Base-by-base conservation (phyloP, 2,797 vertebrate species). In the Poeciliopsis paucimaculata region DNA sequence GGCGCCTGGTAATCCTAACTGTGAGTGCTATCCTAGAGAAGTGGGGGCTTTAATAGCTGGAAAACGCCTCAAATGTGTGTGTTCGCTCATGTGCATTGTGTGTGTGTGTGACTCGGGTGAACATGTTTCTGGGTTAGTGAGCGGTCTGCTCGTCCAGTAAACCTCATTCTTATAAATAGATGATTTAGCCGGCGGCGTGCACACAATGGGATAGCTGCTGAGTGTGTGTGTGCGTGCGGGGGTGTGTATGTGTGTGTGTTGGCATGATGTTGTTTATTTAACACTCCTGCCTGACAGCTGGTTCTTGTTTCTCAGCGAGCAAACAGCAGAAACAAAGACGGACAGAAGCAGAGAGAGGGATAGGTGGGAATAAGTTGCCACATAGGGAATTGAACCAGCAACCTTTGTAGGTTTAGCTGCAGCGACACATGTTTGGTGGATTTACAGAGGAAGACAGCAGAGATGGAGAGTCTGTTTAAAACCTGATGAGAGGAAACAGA, bases 261-360 rank as follows among this genome's bases (percentile, higher is more conserved):
- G 91, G 89, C 89, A 86, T 80, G 80, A 77, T 87, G 90, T 88
- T 92, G 91, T 94, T 94, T 92, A 88, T 84, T 89, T 89, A 90
- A 87, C 85, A 95, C 96, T 96, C 73, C 96, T 96, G 96, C 95
- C 96, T 96, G 96, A 96, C 97, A 98, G 97, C 97, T 98, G 97
- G 97, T 98, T 97, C 96, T 97, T 96, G 96, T 97, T 94, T 91
- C 77, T 84, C 83, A 87, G 87, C 1, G 77, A 91, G 80, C 88
- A 93, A 92, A 92, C 91, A 87, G 87, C 82, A 84, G 77, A 88
- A 85, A 87, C 86, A 82, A 78, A 88, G 73, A 80, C 73, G 23
- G 23, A 31, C 66, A 49, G 72, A 2, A 46, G 18, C 26, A 18
- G 74, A 79, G 70, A 49, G 70, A 78, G 73, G 41, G 77, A 82